Percentiles rank a stretch among this genome's conserved stretches.
phyloP scores from a whole-genome alignment of 92 coral and sea anemone species.

The Paragorgia papillata region DNA sequence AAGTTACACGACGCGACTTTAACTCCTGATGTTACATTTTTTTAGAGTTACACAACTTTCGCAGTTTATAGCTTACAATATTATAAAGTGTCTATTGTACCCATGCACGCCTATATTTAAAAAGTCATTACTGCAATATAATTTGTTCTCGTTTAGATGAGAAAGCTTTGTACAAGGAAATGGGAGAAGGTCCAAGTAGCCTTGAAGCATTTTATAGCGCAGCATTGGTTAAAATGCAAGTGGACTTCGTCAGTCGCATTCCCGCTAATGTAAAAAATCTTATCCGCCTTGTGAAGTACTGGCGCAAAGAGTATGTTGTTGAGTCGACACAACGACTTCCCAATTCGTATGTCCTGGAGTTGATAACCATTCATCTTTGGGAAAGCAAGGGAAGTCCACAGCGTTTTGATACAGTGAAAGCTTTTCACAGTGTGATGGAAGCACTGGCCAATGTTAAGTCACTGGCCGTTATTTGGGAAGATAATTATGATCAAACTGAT shows the following conservation, averaged over 20 bases:
- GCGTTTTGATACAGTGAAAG: slow-evolving; percentile 38
- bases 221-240: slow-evolving; percentile 46
- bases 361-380: slow-evolving; percentile 60
- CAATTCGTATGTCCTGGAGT: slow-evolving; percentile 59
- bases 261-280: slow-evolving; percentile 63
- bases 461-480: slow-evolving; percentile 2
- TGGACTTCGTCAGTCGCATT: slow-evolving; percentile 52
- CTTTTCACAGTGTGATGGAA: slow-evolving; percentile 22
- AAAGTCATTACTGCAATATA: background rate
- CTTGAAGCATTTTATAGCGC: slow-evolving; percentile 41
- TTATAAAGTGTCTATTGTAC: no score
- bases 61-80: no score
- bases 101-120: background rate
- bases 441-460: background rate
- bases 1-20: no score
- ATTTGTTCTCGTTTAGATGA: background rate
- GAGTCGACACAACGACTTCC: slow-evolving; percentile 14
- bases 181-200: background rate
- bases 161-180: slow-evolving; percentile 13
- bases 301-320: slow-evolving; percentile 48
- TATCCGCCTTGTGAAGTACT: slow-evolving; percentile 64
- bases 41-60: no score
- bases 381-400: slow-evolving; percentile 35
- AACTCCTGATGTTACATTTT: no score
- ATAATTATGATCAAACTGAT: background rate